Base-by-base conservation (phyloP, 2,797 vertebrate genomes). In the Manis javanica region DNA sequence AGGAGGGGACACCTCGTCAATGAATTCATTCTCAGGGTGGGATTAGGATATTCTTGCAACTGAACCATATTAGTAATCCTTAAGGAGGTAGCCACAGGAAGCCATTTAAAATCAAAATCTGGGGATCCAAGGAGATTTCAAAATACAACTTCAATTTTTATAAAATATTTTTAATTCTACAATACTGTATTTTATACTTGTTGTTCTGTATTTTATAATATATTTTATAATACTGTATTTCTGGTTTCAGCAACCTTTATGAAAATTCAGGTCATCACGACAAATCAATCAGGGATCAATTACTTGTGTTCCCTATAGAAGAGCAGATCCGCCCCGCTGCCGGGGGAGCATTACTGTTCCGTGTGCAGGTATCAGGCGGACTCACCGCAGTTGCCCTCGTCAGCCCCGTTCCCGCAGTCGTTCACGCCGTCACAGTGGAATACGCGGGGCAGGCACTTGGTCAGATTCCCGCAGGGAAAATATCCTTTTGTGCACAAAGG, bases 381-480 rank as follows among this genome's bases (percentile, higher is more conserved):
- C 97, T 98, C 79, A 99, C 98, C 99, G 85, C 99, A 99, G 72
- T 96, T 98, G 3, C 97, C 97, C 96, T 99, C 98, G 0, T 99
- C 99, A 0, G 98, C 99, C 31, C 98, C 98, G 1, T 99, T 99
- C 51, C 98, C 98, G 88, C 99, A 99, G 97, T 99, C 99, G 42
- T 97, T 98, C 97, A 98, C 96, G 7, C 99, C 99, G 19, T 99
- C 99, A 13, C 99, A 99, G 92, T 99, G 98, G 90, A 99, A 98
- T 89, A 97, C 97, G 83, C 98, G 97, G 1, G 98, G 99, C 81
- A 99, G 97, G 74, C 99, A 99, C 5, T 97, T 98, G 0, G 87
- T 99, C 69, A 98, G 97, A 96, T 99, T 99, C 66, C 99, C 99
- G 91, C 99, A 99, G n/a, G 99, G 99, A 78, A 99, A 99, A 90